A percentile compares a stretch with the other conserved stretches of the same genome.
These are phyloP conservation scores for Ceyx cyanopectus DNA, from an alignment of 2,113 vertebrate genomes.

Conservation along the genomic window DNA sequence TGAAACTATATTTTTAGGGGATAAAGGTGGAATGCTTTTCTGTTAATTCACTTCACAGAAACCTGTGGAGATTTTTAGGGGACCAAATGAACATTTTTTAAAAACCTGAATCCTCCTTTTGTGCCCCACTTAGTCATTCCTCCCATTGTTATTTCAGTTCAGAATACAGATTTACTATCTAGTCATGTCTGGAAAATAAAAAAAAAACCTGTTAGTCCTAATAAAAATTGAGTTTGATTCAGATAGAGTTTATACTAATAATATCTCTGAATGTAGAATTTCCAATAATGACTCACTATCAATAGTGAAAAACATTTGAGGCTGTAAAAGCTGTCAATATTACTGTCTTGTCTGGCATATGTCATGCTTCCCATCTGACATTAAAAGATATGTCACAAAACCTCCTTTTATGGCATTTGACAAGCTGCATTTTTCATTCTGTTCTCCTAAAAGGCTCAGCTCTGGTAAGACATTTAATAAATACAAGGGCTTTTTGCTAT, in stretches of 20 bases:
- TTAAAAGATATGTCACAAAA: not conserved
- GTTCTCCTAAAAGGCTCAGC: not conserved
- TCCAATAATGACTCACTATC: not conserved
- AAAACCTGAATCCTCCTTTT: not conserved
- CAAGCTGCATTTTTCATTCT: not conserved
- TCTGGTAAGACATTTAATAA: not conserved
- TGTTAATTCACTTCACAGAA: not conserved
- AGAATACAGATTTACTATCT: not conserved
- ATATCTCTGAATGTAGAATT: not conserved
- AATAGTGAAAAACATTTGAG: not conserved
- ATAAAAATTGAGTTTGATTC: not conserved
- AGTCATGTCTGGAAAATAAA: fast-evolving
- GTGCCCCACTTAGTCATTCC: not conserved
- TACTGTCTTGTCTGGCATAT: not conserved
- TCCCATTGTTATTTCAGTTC: not conserved
- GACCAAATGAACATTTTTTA: not conserved
- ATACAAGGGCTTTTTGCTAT: not conserved
- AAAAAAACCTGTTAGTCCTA: not conserved
- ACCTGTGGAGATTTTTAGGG: not conserved
- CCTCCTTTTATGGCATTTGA: not conserved
- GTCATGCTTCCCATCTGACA: not conserved
- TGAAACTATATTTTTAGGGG: not conserved
- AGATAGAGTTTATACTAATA: not conserved
- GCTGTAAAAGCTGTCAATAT: not conserved
- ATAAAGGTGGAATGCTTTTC: not conserved